phyloP scores from a whole-genome alignment of 2,888 invertebrate species.

The Drosophila paracracens region DNA sequence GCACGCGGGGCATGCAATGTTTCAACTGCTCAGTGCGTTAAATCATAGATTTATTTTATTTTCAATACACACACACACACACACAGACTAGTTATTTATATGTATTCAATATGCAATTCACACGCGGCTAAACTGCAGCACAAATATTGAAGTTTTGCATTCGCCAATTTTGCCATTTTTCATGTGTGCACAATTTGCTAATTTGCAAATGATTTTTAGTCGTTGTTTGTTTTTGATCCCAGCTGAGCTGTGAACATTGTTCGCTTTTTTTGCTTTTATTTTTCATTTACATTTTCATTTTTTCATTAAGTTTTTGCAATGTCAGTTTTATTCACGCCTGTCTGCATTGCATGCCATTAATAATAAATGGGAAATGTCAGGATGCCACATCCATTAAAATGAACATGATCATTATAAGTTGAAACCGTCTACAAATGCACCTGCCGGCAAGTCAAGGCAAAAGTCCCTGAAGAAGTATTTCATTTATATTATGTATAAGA shows the following conservation, averaged over 20 bases:
- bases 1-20: conserved; percentile 54
- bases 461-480: background rate
- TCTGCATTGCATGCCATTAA: conserved; percentile 16
- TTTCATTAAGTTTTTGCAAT: conserved; percentile 37
- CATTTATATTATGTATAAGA: background rate
- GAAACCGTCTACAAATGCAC: conserved; percentile 21
- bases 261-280: conserved; percentile 14
- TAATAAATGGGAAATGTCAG: conserved; percentile 6
- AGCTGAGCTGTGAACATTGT: conserved; percentile 17
- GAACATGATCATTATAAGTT: conserved; percentile 20
- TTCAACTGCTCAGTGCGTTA: conserved; percentile 52
- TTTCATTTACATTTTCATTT: conserved; percentile 11
- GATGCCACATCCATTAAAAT: conserved; percentile 26
- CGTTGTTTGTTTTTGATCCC: conserved; percentile 14
- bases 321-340: conserved; percentile 52
- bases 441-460: conserved; percentile 5
- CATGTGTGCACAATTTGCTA: conserved; percentile 50
- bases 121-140: conserved; percentile 21
- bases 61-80: background rate
- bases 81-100: background rate
- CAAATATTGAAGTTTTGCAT: conserved; percentile 29
- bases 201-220: conserved; percentile 70
- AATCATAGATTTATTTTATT: conserved; percentile 41
- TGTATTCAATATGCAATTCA: conserved; percentile 31
- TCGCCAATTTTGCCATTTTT: conserved; percentile 20